These are phyloP conservation scores for Erannis defoliaria DNA, from an alignment of 2,888 invertebrate species.

Conservation along the genomic window DNA sequence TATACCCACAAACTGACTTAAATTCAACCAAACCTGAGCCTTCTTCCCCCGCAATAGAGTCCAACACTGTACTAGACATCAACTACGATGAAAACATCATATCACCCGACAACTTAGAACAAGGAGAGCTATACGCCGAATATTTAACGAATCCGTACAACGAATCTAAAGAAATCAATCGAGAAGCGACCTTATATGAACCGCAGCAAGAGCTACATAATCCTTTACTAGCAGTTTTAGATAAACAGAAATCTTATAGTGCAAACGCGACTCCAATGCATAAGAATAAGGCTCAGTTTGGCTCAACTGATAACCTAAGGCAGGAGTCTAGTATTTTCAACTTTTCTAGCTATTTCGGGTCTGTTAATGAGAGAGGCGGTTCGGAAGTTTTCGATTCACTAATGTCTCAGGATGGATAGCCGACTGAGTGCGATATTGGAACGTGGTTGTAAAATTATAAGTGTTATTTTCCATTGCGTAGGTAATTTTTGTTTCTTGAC, in stretches of 20 bases:
- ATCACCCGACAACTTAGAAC: conserved; percentile 50
- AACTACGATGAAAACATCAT: conserved; percentile 46
- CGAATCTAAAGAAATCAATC: conserved; percentile 62
- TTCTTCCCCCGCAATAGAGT: conserved; percentile 44
- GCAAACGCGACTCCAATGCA: conserved; percentile 79
- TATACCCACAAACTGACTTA: conserved; percentile 62
- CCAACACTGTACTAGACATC: conserved; percentile 40
- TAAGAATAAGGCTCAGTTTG: conserved; percentile 74
- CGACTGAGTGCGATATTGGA: conserved; percentile 62
- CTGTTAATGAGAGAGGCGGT: conserved; percentile 86
- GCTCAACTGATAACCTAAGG: conserved; percentile 77
- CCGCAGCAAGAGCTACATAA: conserved; percentile 59
- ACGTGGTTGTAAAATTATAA: conserved; percentile 68
- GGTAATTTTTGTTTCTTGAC: neutral
- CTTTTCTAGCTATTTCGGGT: conserved; percentile 89
- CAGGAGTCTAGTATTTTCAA: conserved; percentile 84
- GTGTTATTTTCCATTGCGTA: conserved; percentile 7
- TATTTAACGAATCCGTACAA: conserved; percentile 87
- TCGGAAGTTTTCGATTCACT: conserved; percentile 86
- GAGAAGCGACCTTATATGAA: conserved; percentile 68
- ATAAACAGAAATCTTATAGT: conserved; percentile 71
- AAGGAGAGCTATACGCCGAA: conserved; percentile 81
- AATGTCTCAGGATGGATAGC: conserved; percentile 79
- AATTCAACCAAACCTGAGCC: conserved; percentile 48
- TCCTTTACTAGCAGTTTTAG: conserved; percentile 52